Percentiles rank a stretch among this genome's conserved stretches.
Conservation (phyloP, 1,140 invertebrate genomes). For the Galendromus occidentalis region DNA sequence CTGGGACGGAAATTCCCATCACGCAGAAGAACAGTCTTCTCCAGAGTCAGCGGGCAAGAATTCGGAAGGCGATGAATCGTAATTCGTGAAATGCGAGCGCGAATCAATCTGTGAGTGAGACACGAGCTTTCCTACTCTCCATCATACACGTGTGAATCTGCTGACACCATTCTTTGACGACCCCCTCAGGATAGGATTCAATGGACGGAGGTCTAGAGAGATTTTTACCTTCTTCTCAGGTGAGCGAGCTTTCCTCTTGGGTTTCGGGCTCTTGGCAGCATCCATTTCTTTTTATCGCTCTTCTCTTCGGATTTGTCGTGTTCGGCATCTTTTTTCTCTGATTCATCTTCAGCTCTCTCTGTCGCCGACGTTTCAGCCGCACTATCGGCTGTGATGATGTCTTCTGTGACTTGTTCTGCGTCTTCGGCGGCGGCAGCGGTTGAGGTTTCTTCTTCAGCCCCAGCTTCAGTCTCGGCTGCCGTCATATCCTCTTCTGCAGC, state of each 20-base stretch:
- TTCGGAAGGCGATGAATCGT: too few relatives aligned
- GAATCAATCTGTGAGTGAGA: too few relatives aligned
- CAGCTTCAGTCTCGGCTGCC: background rate
- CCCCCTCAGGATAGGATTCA: too few relatives aligned
- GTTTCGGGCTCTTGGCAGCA: background rate
- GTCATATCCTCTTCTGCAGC: background rate
- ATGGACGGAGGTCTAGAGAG: too few relatives aligned
- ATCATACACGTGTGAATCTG: too few relatives aligned
- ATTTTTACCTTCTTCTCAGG: slow-evolving; percentile 1
- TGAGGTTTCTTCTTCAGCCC: background rate
- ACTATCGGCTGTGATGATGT: background rate
- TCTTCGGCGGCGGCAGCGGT: background rate
- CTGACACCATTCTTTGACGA: too few relatives aligned
- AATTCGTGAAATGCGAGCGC: too few relatives aligned
- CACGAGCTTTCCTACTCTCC: too few relatives aligned
- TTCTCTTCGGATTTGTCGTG: slow-evolving; percentile 8
- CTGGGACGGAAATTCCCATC: too few relatives aligned
- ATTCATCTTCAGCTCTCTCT: background rate
- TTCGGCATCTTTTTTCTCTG: background rate
- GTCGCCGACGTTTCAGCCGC: background rate
- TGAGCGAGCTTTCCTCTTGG: background rate
- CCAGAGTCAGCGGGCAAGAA: too few relatives aligned
- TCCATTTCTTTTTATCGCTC: slow-evolving; percentile 5
- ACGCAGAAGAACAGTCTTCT: too few relatives aligned
- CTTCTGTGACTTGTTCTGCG: background rate